These are phyloP conservation scores for Thunnus maccoyii DNA, from an alignment of 2,113 vertebrate genomes.

Conservation along the genomic window DNA sequence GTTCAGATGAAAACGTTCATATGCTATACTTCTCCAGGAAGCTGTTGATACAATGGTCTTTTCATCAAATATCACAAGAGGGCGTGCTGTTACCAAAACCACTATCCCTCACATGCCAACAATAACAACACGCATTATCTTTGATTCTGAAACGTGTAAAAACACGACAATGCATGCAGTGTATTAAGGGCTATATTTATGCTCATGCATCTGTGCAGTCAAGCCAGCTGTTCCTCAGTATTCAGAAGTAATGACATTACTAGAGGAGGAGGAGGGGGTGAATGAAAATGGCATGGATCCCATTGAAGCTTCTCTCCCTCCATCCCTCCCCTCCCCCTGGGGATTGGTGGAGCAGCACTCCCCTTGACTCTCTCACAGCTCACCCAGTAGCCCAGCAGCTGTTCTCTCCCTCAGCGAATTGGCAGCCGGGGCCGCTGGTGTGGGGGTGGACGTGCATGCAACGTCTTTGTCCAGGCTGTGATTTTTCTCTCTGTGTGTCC, in stretches of 20 bases:
- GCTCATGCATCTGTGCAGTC: conserved; percentile 38
- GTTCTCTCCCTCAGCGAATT: conserved; percentile 65
- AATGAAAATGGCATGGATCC: conserved; percentile 68
- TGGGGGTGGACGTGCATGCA: conserved; percentile 61
- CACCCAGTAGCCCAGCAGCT: conserved; percentile 78
- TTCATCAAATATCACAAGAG: conserved; percentile 43
- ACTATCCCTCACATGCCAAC: conserved; percentile 10
- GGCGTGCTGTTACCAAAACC: conserved; percentile 25
- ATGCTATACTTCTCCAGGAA: not conserved
- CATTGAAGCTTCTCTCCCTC: conserved; percentile 41
- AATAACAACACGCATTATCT: conserved; percentile 20
- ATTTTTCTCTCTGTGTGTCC: conserved; percentile 37
- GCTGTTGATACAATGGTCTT: conserved; percentile 2
- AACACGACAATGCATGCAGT: conserved; percentile 15
- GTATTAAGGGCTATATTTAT: conserved; percentile 1
- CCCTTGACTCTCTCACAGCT: conserved; percentile 73
- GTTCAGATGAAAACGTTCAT: not conserved
- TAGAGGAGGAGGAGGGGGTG: conserved; percentile 31
- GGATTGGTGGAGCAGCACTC: conserved; percentile 69
- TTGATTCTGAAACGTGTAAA: conserved; percentile 14
- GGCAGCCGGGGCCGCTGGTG: conserved; percentile 60
- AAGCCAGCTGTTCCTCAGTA: conserved; percentile 67
- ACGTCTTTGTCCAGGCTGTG: conserved; percentile 62
- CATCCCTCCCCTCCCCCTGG: conserved; percentile 38
- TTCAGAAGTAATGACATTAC: conserved; percentile 50